Evolutionary conservation across 2,888 invertebrate genomes (phyloP).

Genomic region (Pandemis cinnamomeana): DNA sequence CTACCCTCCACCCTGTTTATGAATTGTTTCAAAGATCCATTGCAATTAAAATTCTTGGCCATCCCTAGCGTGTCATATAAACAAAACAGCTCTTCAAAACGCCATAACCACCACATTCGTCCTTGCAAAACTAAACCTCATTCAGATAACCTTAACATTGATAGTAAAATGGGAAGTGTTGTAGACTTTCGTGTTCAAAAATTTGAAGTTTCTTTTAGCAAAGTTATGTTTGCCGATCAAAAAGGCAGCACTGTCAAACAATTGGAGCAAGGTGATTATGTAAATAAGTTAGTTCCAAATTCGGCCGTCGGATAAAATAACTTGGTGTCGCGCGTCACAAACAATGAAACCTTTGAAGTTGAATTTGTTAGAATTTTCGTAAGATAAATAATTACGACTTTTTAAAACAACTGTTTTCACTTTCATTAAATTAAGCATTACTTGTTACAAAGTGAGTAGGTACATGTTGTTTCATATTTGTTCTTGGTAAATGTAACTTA

Average conservation of each 20-base stretch:
- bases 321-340: conserved; percentile 4
- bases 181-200: background rate
- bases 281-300: background rate
- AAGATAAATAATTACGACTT: background rate
- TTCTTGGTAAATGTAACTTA: background rate
- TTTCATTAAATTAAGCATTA: background rate
- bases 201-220: background rate
- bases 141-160: background rate
- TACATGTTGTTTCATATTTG: background rate
- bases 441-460: background rate
- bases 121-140: conserved; percentile 3
- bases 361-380: conserved; percentile 8
- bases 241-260: conserved; percentile 13
- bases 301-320: background rate
- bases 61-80: conserved; percentile 49
- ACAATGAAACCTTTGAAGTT: conserved; percentile 13
- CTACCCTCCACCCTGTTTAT: conserved; percentile 41
- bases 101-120: conserved; percentile 31
- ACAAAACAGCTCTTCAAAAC: conserved; percentile 20
- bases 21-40: conserved; percentile 46
- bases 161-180: background rate
- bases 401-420: background rate
- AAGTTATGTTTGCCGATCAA: conserved; percentile 2
- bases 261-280: background rate
- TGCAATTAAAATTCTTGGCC: conserved; percentile 51